These are phyloP conservation scores for Peromyscus leucopus DNA, from an alignment of 2,113 vertebrate genomes.

Conservation along the genomic window DNA sequence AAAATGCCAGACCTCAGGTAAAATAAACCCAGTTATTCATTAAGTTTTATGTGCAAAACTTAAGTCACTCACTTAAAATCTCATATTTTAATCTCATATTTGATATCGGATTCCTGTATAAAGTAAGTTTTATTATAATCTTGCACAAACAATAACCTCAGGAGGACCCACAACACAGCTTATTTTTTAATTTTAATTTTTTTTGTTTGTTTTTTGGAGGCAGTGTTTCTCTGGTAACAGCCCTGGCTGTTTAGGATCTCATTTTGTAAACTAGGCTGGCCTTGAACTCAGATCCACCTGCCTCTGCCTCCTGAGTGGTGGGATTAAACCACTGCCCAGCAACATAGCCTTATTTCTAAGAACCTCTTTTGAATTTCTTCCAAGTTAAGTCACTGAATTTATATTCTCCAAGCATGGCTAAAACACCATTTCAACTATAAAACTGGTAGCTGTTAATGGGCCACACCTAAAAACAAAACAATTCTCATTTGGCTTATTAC, in stretches of 20 bases:
- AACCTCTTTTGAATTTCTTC: conserved; percentile 13
- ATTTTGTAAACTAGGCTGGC: not conserved
- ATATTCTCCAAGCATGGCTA: not conserved
- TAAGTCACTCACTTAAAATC: conserved; percentile 37
- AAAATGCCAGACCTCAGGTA: not conserved
- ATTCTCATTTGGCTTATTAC: conserved; percentile 36
- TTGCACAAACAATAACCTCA: not conserved
- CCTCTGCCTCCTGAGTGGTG: not conserved
- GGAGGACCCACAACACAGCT: not conserved
- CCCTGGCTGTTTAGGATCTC: not conserved
- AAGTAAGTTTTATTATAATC: not conserved
- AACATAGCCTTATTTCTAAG: conserved; percentile 32
- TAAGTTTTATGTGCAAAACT: not conserved
- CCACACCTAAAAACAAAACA: conserved; percentile 6
- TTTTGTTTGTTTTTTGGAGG: not conserved
- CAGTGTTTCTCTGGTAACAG: not conserved
- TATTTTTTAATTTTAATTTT: not conserved
- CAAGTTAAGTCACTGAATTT: conserved; percentile 16
- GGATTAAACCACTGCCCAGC: not conserved
- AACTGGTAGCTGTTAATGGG: not conserved
- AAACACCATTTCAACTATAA: not conserved
- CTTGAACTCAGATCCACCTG: not conserved
- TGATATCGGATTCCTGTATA: not conserved
- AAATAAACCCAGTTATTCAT: not conserved
- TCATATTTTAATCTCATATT: not conserved